Evolutionary conservation across 2,797 vertebrate genomes (phyloP).

Genomic region (Holocentrus rufus): DNA sequence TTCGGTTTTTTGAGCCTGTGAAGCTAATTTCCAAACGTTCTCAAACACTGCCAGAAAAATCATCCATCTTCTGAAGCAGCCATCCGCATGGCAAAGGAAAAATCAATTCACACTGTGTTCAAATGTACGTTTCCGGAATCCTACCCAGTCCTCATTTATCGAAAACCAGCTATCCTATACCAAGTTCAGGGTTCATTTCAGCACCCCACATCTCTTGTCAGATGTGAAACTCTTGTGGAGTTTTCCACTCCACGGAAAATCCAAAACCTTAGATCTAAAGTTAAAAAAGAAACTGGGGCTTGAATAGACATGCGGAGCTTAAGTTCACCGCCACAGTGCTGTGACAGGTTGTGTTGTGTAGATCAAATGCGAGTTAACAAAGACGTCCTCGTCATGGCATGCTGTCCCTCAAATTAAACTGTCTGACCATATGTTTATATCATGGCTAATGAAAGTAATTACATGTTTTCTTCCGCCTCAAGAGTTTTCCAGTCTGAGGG

Average conservation of each 20-base stretch:
- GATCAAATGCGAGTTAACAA: slow-evolving; percentile 14
- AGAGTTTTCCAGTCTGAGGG: slow-evolving; percentile 38
- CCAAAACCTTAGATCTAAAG: slow-evolving; percentile 14
- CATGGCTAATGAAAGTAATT: slow-evolving; percentile 67
- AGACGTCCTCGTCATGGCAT: slow-evolving; percentile 8
- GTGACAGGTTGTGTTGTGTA: slow-evolving; percentile 33
- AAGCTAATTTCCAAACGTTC: slow-evolving; percentile 58
- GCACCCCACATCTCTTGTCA: slow-evolving; percentile 23
- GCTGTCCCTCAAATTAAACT: slow-evolving; percentile 27
- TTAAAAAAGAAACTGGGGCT: slow-evolving; percentile 14
- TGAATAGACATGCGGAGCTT: slow-evolving; percentile 5
- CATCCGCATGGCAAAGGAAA: slow-evolving; percentile 24
- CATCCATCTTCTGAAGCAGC: slow-evolving; percentile 58
- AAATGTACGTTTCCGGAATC: slow-evolving; percentile 44
- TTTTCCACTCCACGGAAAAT: slow-evolving; percentile 27
- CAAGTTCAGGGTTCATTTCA: slow-evolving; percentile 46
- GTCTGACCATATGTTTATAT: slow-evolving; percentile 43
- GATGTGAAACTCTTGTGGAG: neutral
- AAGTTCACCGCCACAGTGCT: slow-evolving; percentile 15
- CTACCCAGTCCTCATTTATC: slow-evolving; percentile 46
- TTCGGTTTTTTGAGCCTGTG: slow-evolving; percentile 41
- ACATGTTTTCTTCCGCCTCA: slow-evolving; percentile 60
- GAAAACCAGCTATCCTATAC: slow-evolving; percentile 46
- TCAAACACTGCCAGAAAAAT: slow-evolving; percentile 50
- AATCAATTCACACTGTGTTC: slow-evolving; percentile 40